Base-by-base conservation (phyloP, 2,113 vertebrate genomes). In the Chunga burmeisteri region DNA sequence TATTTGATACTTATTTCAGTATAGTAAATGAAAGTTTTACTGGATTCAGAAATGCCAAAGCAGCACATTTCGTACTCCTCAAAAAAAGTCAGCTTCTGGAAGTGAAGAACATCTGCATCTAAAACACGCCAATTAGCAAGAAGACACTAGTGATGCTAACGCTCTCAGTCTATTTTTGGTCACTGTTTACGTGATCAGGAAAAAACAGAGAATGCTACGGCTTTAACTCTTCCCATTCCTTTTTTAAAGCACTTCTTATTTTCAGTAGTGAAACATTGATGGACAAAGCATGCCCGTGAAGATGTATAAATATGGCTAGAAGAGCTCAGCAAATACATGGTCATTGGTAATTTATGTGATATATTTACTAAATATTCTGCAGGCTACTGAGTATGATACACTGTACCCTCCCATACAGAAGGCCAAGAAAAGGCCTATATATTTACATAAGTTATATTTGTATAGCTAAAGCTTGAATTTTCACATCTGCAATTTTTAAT, bases 51-150 rank as follows among this genome's bases (percentile, higher is more conserved):
- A 98, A 97, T 98, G 98, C 98, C 95, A 98, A 86, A 97, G 80
- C 97, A 98, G 98, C 98, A 98, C 59, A 98, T 98, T 98, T 97
- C 94, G 87, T 96, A 67, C 81, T 96, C 82, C 84, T 92, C 9
- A 79, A 80, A 89, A 79, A 70, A 94, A 74, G 59, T 10, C 77
- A 88, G 95, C 96, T 97, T 98, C 97, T 98, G 96, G 92, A 93
- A 98, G 97, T 97, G 95, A 97, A 98, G 98, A 98, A 98, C 98
- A 98, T 98, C 98, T 98, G 98, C 98, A 98, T 98, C 98, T 96
- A 97, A 98, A 98, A 80, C 97, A 98, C 49, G 23, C 97, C 98
- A 98, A 98, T 98, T 98, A 98, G 88, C 98, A 94, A 98, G 96
- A 98, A 98, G 97, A 97, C 96, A 96, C 16, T 86, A 97, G 90